phyloP scores from a whole-genome alignment of 2,888 invertebrate species.

The Horisme vitalbata region DNA sequence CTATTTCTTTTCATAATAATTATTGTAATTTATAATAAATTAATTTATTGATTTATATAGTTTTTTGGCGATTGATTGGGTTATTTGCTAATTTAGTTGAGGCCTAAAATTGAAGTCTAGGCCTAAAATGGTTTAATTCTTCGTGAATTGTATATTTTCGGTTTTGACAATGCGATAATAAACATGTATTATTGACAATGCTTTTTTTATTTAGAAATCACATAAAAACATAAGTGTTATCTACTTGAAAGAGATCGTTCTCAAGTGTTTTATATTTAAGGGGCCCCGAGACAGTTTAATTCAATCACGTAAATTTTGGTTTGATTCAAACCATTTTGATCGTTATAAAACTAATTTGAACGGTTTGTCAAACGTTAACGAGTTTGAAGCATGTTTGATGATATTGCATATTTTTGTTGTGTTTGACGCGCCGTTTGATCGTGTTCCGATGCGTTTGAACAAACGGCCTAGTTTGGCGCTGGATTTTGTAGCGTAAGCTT shows the following conservation, averaged over 20 bases:
- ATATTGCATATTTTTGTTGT: neutral
- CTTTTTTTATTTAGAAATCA: slow-evolving; percentile 18
- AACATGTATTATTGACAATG: slow-evolving; percentile 66
- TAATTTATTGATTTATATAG: slow-evolving; percentile 33
- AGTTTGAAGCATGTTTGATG: neutral
- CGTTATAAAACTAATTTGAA: neutral
- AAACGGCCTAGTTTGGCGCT: no score
- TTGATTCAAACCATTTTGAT: neutral
- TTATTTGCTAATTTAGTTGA: slow-evolving; percentile 23
- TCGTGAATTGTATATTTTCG: slow-evolving; percentile 45
- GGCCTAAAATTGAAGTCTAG: slow-evolving; percentile 41
- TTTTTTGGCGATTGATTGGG: slow-evolving; percentile 24
- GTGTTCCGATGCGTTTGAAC: neutral
- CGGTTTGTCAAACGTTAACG: neutral
- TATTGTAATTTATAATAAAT: slow-evolving; percentile 29
- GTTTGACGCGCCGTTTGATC: neutral
- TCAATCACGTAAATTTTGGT: neutral
- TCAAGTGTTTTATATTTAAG: no score
- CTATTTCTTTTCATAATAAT: slow-evolving; percentile 42
- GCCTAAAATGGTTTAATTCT: slow-evolving; percentile 36
- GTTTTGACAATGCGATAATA: slow-evolving; percentile 74
- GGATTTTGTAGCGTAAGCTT: no score
- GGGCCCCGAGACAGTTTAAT: no score
- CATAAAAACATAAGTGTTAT: neutral
- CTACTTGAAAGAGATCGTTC: slow-evolving; percentile 2